A percentile compares a stretch with the other conserved stretches of the same genome.
phyloP scores from a whole-genome alignment of 35 echinoderm and acorn worm species.

The Amphiura filiformis region DNA sequence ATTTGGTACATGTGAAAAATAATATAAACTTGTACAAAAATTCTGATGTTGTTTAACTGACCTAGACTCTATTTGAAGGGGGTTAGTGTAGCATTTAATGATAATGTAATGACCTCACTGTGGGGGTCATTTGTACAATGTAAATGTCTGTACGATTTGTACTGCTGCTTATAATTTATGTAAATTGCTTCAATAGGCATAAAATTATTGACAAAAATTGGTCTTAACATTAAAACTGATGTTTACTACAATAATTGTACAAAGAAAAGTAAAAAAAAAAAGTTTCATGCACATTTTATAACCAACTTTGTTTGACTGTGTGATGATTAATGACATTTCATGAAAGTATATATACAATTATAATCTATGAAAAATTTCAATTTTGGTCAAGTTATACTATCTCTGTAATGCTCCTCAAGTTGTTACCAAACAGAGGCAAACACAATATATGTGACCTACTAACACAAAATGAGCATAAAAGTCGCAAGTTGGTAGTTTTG shows the following conservation, averaged over 20 bases:
- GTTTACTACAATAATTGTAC: conserved; percentile 3
- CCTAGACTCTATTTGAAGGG: background rate
- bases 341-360: too few relatives aligned
- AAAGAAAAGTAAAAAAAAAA: background rate
- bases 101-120: background rate
- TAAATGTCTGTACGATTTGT: background rate
- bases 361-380: too few relatives aligned
- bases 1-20: background rate
- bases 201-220: background rate
- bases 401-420: too few relatives aligned
- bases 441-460: too few relatives aligned
- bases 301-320: too few relatives aligned
- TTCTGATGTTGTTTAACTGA: background rate
- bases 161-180: background rate
- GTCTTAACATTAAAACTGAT: background rate
- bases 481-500: too few relatives aligned
- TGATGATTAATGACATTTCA: too few relatives aligned
- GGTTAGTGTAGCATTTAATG: background rate
- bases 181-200: conserved; percentile 7
- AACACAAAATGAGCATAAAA: too few relatives aligned
- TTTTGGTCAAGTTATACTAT: too few relatives aligned
- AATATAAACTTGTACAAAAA: background rate
- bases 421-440: too few relatives aligned
- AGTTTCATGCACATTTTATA: conserved; percentile 8
- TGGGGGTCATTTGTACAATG: conserved; percentile 1